Evolutionary conservation across 2,797 vertebrate species (phyloP).

Genomic region (Schizopygopsis malacanthus): DNA sequence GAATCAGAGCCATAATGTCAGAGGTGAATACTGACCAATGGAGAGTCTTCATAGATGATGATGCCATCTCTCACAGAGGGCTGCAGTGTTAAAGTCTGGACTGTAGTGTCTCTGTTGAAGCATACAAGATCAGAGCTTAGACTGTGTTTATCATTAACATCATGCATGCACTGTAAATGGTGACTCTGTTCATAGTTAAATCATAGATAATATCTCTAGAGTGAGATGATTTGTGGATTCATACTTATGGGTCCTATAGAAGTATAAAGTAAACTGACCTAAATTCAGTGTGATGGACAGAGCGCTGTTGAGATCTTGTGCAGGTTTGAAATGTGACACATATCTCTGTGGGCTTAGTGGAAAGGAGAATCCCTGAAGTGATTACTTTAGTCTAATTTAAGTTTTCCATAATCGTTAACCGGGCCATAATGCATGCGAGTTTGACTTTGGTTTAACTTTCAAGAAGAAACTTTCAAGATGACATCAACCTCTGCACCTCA

Average conservation of each 20-base stretch:
- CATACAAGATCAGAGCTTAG: conserved; percentile 46
- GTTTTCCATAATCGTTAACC: conserved; percentile 67
- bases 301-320: conserved; percentile 46
- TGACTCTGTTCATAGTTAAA: neutral
- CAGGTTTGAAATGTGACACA: conserved; percentile 70
- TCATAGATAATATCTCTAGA: neutral
- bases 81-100: conserved; percentile 95
- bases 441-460: conserved; percentile 77
- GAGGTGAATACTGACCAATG: conserved; percentile 85
- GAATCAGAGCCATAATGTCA: neutral
- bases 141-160: neutral
- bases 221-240: conserved; percentile 1
- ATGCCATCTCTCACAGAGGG: conserved; percentile 93
- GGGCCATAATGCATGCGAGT: conserved; percentile 66
- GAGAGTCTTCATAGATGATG: conserved; percentile 95
- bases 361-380: conserved; percentile 58
- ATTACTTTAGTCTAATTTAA: conserved; percentile 74
- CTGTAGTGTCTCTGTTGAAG: conserved; percentile 89
- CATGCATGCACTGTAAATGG: neutral
- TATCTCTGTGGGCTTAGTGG: conserved; percentile 72
- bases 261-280: conserved; percentile 65
- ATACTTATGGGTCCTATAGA: conserved; percentile 16
- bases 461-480: conserved; percentile 47
- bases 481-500: conserved; percentile 2
- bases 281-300: conserved; percentile 66